Evolutionary conservation across 2,113 vertebrate genomes (phyloP).

Genomic region (Actenoides hombroni): DNA sequence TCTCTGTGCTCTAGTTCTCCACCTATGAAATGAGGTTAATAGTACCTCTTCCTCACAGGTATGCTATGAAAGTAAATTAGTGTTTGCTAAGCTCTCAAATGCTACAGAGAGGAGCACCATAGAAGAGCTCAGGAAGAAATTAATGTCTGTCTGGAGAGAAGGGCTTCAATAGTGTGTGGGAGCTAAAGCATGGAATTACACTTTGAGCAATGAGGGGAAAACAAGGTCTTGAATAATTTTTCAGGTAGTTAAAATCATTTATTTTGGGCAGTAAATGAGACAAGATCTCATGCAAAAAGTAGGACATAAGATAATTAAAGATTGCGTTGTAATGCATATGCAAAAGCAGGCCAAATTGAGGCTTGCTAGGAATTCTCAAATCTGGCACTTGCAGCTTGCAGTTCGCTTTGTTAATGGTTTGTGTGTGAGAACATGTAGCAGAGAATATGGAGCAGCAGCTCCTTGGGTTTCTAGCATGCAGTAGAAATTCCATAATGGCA

Average conservation of each 20-base stretch:
- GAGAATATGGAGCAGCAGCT: background rate
- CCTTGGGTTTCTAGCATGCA: background rate
- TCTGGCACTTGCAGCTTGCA: background rate
- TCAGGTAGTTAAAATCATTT: background rate
- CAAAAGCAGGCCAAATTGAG: background rate
- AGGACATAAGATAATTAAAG: background rate
- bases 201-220: background rate
- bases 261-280: background rate
- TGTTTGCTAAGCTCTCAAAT: background rate
- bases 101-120: background rate
- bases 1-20: background rate
- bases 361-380: background rate
- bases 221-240: background rate
- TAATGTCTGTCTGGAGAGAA: background rate
- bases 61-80: background rate
- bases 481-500: background rate
- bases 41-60: background rate
- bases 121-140: background rate
- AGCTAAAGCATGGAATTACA: background rate
- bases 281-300: background rate
- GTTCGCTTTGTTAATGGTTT: background rate
- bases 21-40: background rate
- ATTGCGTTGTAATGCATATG: background rate
- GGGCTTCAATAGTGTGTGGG: background rate
- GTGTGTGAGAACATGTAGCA: background rate